Base-by-base conservation (phyloP, 2,888 invertebrate genomes). In the Zygogramma bicolorata region DNA sequence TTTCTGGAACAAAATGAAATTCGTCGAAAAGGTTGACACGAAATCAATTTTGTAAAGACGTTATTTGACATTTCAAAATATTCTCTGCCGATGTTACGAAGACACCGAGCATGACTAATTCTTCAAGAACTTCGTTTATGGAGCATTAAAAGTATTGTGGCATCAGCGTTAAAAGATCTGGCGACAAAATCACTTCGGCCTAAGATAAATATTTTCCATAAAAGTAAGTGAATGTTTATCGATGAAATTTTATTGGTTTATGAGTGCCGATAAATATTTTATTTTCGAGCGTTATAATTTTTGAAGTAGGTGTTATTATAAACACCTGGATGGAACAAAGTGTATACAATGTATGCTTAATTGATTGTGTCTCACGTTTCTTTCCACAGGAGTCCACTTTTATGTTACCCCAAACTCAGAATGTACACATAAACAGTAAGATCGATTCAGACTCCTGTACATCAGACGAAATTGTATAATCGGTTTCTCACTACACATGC, bases 191-290 rank as follows among this genome's bases (percentile, higher is more conserved):
- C 65, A 53, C 57, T 31, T 65, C 10, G 34, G 22, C 53, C 10
- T 10, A 65, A 65, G 65, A 65, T 65, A 65, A 65, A 65, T 65
- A 62, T 62, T 62, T 62, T 62, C 53, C 62, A 62, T 62, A 27
- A 62, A 61, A 66, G 65, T 69, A 18, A 29, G 58, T 66, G 58
- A 66, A 59, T 66, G 66, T 66, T 66, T 66, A 66, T 66, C 66
- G 40, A 58, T 66, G 58, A 66, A 57, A 66, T 34, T 66, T 66
- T 66, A 66, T 58, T 66, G 58, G 66, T 27, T 59, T 27, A 40
- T 38, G 38, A 58, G 58, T 34, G 57, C 31, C 49, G 40, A 66
- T 66, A 66, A 66, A 58, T 58, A 66, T 66, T 66, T 66, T 58
- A 66, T 40, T 53, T 22, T 53, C 25, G 53, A 13, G n/a, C 25